Evolutionary conservation across 2,888 invertebrate genomes (phyloP).

Genomic region (Cryptophagus acutangulus): DNA sequence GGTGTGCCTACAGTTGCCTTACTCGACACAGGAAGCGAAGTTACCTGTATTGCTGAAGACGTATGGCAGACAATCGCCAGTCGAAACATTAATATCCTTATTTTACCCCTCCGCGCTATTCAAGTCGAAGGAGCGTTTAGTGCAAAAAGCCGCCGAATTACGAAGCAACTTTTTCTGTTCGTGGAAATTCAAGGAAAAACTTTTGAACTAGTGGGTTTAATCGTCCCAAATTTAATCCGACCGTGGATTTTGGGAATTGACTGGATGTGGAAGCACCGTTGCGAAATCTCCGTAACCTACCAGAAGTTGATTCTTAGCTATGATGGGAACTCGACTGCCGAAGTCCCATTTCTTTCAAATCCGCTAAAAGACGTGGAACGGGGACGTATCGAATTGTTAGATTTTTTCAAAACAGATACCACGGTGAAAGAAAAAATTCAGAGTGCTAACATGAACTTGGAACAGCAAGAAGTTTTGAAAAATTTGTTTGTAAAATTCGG

Average conservation of each 20-base stretch:
- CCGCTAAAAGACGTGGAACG: neutral
- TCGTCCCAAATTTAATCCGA: neutral
- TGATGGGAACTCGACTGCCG: neutral
- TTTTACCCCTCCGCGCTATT: neutral
- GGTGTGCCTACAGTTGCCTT: too few species aligned
- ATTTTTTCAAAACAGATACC: neutral
- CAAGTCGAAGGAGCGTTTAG: neutral
- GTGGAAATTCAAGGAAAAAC: neutral
- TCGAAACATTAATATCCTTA: neutral
- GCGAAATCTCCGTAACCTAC: neutral
- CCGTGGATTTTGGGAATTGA: neutral
- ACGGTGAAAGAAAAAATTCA: neutral
- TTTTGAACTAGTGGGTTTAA: neutral
- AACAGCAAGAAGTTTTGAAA: neutral
- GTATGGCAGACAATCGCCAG: neutral
- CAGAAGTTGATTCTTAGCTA: neutral
- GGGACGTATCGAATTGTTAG: neutral
- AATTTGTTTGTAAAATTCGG: too few species aligned
- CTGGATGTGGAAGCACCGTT: neutral
- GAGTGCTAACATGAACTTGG: neutral
- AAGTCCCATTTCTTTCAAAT: neutral
- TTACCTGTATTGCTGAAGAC: neutral
- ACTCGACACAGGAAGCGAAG: neutral
- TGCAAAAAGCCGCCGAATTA: neutral
- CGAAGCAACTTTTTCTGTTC: neutral